Base-by-base conservation (phyloP, 1,140 invertebrate genomes). In the Bombus confusus region DNA sequence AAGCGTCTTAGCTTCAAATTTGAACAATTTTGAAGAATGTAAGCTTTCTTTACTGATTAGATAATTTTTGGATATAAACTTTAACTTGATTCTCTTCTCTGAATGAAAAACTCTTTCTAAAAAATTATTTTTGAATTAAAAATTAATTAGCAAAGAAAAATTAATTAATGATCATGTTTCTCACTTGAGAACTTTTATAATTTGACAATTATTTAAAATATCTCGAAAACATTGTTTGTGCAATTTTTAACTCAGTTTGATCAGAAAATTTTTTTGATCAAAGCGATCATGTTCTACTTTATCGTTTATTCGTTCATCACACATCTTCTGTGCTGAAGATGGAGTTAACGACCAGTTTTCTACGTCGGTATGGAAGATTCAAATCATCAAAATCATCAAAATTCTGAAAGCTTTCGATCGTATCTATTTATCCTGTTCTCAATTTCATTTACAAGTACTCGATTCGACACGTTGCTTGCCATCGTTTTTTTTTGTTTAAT, bases 391-490 rank as follows among this genome's bases (percentile, higher is more conserved):
- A 47, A 8, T 13, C n/a, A 43, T 57, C 62, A 39, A 52, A 80
- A 71, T 72, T 80, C 66, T 39, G 66, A 80, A 85, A 85, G 22
- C 57, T 31, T 52, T 41, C 62, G 28, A 76, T 47, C 22, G 4
- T 64, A 31, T 74, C 62, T 77, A 18, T 31, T 64, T 28, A 5
- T 72, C 25, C 37, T 62, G 57, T 47, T 43, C 39, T 71, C 66
- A 18, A 43, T 79, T 79, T 71, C 28, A 71, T 71, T 59, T 62
- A 71, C 31, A 84, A 34, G 18, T 78, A 59, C 57, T 84, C 62
- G n/a, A 69, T 39, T 43, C 31, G 12, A 25, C 69, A 47, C 68
- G 69, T 37, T 71, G 66, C 66, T 84, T 41, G 41, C 13, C 64
- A 71, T 41, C 28, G n/a, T 15, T 22, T n/a, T n/a, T n/a, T 28